Percentiles rank a stretch among this genome's conserved stretches.
phyloP scores from a whole-genome alignment of 1,140 invertebrate genomes.

The Ceratina calcarata region DNA sequence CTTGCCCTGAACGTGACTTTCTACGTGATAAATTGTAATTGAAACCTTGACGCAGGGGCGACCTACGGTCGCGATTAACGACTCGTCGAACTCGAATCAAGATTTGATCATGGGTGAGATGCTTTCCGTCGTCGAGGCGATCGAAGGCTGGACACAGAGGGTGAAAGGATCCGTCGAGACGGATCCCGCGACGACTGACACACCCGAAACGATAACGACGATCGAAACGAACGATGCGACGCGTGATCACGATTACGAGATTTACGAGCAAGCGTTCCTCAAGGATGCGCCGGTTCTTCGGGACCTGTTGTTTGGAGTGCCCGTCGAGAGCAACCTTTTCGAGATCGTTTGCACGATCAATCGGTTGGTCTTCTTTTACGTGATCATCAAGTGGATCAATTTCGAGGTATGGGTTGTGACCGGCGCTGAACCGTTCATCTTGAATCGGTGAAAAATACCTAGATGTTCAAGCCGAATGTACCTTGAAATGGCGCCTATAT shows the following conservation, averaged over 20 bases:
- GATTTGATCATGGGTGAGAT: constrained; percentile 42
- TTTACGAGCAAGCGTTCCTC: constrained; percentile 36
- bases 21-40: no score
- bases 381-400: constrained; percentile 70
- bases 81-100: background rate
- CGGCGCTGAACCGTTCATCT: constrained; percentile 47
- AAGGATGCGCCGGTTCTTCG: constrained; percentile 50
- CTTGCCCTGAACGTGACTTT: no score
- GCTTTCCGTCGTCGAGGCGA: constrained; percentile 30
- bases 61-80: constrained; percentile 21
- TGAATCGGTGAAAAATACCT: background rate
- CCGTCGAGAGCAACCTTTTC: constrained; percentile 42
- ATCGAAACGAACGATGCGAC: constrained; percentile 32
- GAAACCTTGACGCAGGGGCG: no score
- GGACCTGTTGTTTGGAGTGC: constrained; percentile 55
- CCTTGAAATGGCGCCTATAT: no score
- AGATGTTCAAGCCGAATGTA: background rate
- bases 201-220: background rate
- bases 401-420: constrained; percentile 59
- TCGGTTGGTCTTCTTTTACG: constrained; percentile 63
- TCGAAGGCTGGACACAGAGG: constrained; percentile 17
- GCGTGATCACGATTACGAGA: background rate
- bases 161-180: background rate
- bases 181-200: background rate
- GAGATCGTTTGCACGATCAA: constrained; percentile 63